Evolutionary conservation across 2,888 invertebrate species (phyloP).

Genomic region (Ichneumoninae sp.): DNA sequence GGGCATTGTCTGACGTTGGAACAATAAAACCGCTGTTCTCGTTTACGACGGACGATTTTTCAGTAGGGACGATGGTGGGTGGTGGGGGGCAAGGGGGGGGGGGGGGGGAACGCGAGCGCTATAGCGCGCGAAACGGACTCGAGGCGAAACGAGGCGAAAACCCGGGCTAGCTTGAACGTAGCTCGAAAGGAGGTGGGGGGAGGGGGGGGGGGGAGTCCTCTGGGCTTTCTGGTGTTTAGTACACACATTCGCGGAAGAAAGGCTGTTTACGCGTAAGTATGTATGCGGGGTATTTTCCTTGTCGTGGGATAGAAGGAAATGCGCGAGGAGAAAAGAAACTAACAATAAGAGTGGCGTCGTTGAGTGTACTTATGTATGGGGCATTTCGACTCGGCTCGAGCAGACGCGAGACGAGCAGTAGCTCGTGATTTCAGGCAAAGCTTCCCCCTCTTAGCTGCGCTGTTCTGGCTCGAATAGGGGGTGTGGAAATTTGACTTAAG

Average conservation of each 20-base stretch:
- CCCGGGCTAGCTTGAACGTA: conserved; percentile 18
- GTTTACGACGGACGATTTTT: conserved; percentile 83
- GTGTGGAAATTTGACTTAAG: not conserved
- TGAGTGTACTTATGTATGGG: conserved; percentile 3
- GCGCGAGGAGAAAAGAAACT: conserved; percentile 28
- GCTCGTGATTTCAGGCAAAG: not conserved
- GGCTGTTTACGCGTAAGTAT: conserved; percentile 1
- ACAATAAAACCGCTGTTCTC: conserved; percentile 84
- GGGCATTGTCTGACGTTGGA: conserved; percentile 82
- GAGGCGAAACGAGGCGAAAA: conserved; percentile 42
- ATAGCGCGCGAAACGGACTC: conserved; percentile 44
- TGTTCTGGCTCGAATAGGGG: not conserved
- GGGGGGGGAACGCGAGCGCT: conserved; percentile 53
- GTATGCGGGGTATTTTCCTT: conserved; percentile 36
- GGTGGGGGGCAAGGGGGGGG: conserved; percentile 37
- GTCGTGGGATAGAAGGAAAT: conserved; percentile 49
- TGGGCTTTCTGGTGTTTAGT: conserved; percentile 28
- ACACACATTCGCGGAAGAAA: conserved; percentile 4
- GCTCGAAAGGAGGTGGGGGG: not conserved
- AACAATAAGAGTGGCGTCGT: conserved; percentile 39
- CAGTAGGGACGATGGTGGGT: conserved; percentile 75
- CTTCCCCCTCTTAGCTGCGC: not conserved
- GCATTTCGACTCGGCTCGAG: not conserved
- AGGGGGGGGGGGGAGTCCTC: not conserved
- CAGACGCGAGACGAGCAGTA: not conserved